phyloP scores from a whole-genome alignment of 1,140 invertebrate species.

The Oscheius sp. region DNA sequence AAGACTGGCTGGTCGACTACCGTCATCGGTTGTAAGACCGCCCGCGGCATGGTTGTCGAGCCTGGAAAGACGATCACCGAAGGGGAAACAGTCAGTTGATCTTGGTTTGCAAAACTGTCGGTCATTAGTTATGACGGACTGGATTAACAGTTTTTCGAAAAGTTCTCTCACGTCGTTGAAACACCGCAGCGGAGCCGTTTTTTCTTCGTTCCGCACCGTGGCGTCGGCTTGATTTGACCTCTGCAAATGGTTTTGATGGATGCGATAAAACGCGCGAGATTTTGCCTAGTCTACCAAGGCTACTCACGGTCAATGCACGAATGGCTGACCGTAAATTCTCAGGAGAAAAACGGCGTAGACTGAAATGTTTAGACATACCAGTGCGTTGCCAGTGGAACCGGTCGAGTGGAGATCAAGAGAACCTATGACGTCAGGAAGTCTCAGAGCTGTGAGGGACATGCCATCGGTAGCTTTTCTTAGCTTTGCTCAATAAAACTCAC shows the following conservation, averaged over 20 bases:
- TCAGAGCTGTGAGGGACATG: constrained; percentile 34
- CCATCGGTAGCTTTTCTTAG: neutral
- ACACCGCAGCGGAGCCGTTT: neutral
- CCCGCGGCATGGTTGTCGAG: constrained; percentile 16
- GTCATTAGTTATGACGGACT: no score
- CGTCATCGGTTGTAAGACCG: constrained; percentile 32
- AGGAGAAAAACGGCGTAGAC: neutral
- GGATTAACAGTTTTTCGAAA: neutral
- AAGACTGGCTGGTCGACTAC: constrained; percentile 34
- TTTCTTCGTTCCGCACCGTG: neutral
- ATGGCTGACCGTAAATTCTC: neutral
- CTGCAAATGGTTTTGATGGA: neutral
- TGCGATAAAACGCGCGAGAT: neutral
- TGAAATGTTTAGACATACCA: constrained; percentile 32
- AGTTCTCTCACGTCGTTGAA: constrained; percentile 2
- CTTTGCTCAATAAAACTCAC: neutral
- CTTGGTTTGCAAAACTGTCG: constrained; percentile 10
- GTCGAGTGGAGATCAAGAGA: constrained; percentile 34
- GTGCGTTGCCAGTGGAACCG: constrained; percentile 24
- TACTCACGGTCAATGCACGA: neutral
- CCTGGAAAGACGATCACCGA: constrained; percentile 37
- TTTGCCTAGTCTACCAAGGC: no score
- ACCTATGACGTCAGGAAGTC: constrained; percentile 22
- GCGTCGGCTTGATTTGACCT: no score
- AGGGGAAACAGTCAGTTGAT: constrained; percentile 34